Evolutionary conservation across 2,113 vertebrate genomes (phyloP).

Genomic region (Hyaena hyaena): DNA sequence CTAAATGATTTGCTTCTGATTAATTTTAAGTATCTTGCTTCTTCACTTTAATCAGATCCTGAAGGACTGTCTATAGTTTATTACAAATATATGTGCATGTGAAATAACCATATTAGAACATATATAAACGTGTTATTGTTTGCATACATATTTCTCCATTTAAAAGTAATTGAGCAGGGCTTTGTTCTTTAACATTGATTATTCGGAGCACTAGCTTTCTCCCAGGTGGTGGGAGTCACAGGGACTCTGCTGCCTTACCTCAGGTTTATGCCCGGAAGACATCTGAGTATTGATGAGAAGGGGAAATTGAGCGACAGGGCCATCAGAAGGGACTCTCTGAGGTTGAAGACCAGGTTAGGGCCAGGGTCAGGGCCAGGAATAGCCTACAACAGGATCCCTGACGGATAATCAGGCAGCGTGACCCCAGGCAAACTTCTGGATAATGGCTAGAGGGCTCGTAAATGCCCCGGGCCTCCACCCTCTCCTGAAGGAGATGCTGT

Average conservation of each 20-base stretch:
- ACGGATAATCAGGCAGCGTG: background rate
- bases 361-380: background rate
- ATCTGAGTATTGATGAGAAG: slow-evolving; percentile 47
- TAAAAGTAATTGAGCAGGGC: background rate
- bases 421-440: background rate
- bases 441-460: background rate
- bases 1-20: background rate
- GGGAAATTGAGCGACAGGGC: background rate
- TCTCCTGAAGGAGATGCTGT: background rate
- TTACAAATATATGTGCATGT: background rate
- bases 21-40: background rate
- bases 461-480: background rate
- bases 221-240: background rate
- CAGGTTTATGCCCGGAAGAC: background rate
- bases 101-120: background rate
- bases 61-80: background rate
- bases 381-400: slow-evolving; percentile 54
- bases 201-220: background rate
- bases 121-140: background rate
- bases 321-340: background rate
- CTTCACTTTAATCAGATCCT: background rate
- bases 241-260: background rate
- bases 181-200: background rate
- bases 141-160: background rate
- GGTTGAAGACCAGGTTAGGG: background rate